These are phyloP conservation scores for Eupithecia centaureata DNA, from an alignment of 2,888 invertebrate genomes.

Conservation along the genomic window DNA sequence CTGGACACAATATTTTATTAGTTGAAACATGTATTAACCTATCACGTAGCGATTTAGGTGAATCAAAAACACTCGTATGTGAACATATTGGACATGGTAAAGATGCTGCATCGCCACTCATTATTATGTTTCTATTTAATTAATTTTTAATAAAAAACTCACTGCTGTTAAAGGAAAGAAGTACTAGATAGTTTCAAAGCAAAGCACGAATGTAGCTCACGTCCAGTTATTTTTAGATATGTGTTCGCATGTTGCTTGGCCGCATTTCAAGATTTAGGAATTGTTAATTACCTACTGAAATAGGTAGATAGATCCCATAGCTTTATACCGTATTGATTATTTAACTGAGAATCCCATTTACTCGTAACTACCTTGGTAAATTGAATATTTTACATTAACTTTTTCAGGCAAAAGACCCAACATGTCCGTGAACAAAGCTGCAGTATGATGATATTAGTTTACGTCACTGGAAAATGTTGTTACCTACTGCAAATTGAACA, in stretches of 20 bases:
- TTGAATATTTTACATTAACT: neutral
- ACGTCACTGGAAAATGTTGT: no score
- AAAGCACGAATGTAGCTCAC: conserved; percentile 67
- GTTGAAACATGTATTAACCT: conserved; percentile 90
- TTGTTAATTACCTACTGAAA: conserved; percentile 25
- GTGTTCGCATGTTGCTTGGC: conserved; percentile 70
- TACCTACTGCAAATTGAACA: neutral
- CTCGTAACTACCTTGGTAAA: no score
- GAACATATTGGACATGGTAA: conserved; percentile 91
- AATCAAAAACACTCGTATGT: conserved; percentile 87
- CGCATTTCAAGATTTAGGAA: conserved; percentile 70
- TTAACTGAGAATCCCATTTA: neutral
- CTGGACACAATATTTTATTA: conserved; percentile 89
- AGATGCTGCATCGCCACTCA: conserved; percentile 82
- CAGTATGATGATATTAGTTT: neutral
- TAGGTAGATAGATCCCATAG: conserved; percentile 5
- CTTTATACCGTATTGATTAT: neutral
- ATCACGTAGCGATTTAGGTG: conserved; percentile 87
- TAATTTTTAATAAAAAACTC: neutral
- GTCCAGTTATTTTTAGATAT: conserved; percentile 73
- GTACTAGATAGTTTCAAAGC: conserved; percentile 14
- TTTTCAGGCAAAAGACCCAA: no score
- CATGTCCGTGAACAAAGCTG: neutral
- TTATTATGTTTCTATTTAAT: conserved; percentile 36
- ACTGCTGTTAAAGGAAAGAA: neutral